Percentiles rank a stretch among this genome's conserved stretches.
phyloP scores from a whole-genome alignment of 2,888 invertebrate species.

The Drosophila colorata region DNA sequence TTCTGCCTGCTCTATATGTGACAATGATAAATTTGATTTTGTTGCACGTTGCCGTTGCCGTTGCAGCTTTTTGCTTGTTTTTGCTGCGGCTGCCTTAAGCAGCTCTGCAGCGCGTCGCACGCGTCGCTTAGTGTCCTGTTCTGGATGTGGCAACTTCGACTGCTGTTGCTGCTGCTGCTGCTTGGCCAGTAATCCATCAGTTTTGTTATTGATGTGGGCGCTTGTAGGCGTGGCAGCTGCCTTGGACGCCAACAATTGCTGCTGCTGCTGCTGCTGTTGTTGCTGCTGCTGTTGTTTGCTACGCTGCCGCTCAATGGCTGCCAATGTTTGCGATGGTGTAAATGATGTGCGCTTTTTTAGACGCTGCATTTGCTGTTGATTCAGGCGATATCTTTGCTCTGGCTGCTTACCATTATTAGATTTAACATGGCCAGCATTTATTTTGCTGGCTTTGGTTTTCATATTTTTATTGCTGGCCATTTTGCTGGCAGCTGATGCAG shows the following conservation, averaged over 20 bases:
- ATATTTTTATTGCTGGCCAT: slow-evolving; percentile 59
- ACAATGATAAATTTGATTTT: slow-evolving; percentile 84
- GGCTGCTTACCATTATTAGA: slow-evolving; percentile 65
- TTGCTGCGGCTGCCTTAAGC: slow-evolving; percentile 52
- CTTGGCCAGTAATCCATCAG: slow-evolving; percentile 79
- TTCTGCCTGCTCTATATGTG: slow-evolving; percentile 66
- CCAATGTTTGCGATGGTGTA: slow-evolving; percentile 84
- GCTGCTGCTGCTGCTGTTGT: slow-evolving; percentile 38
- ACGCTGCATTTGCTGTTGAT: slow-evolving; percentile 78
- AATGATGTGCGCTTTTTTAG: slow-evolving; percentile 84
- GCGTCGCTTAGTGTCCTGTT: slow-evolving; percentile 64
- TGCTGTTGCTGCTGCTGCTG: slow-evolving; percentile 33
- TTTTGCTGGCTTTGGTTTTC: slow-evolving; percentile 63
- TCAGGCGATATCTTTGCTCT: slow-evolving; percentile 62
- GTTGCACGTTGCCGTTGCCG: slow-evolving; percentile 49
- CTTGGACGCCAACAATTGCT: slow-evolving; percentile 34
- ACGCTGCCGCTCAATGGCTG: slow-evolving; percentile 79
- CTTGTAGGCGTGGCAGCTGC: slow-evolving; percentile 36
- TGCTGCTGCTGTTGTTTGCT: slow-evolving; percentile 61
- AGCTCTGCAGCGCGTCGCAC: slow-evolving; percentile 71
- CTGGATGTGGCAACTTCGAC: slow-evolving; percentile 41
- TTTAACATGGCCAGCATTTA: slow-evolving; percentile 64
- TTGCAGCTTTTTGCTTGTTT: slow-evolving; percentile 60
- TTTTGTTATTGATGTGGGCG: slow-evolving; percentile 79
- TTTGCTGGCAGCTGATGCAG: slow-evolving; percentile 67